Evolutionary conservation across 1,140 invertebrate genomes (phyloP), one percentile per base, ranked within the genome.

Genomic region (Hydropsyche tenuis): DNA sequence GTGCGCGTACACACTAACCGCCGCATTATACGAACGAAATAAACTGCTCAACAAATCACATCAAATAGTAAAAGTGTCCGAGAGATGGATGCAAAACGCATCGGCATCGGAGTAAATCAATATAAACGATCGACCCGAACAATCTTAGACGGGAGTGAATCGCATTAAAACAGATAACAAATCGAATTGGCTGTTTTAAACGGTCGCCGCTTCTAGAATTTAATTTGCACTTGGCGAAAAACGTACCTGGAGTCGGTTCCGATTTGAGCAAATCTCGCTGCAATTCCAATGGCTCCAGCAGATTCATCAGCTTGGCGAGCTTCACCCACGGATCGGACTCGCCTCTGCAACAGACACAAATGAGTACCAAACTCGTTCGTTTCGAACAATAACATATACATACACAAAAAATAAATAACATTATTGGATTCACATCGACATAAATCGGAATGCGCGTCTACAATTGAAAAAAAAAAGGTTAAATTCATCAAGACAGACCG

Each of bases 321-420:
- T 90, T 88, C 75, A 86, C 88, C 94, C 93, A 95, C 1, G 91
- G 90, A 83, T 94, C 92, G 73, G 90, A 89, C 62, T 90, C 84
- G 27, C 88, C 88, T 69, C 93, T 95, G 84, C 42, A 86, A 82
- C 75, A 77, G 82, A 16, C 30, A 9, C 30, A 9, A 37, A 37
- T 37, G 30, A 9, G 30, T 37, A n/a, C n/a, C n/a, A n/a, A n/a
- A n/a, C n/a, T n/a, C n/a, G n/a, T n/a, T n/a, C n/a, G 37, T 43
- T 43, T 43, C 37, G 5, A 6, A 43, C 37, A 43, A 43, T 43
- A 43, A 6, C 5, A 43, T 43, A 43, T 6, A 43, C 5, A 6
- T 43, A 12, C 5, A 43, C 37, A 43, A 43, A 43, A 43, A 43
- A 43, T 6, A 43, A 43, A 12, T 43, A 43, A 43, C n/a, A n/a